Evolutionary conservation across 2,888 invertebrate genomes (phyloP).

Genomic region (Acanthosepion esculentum): DNA sequence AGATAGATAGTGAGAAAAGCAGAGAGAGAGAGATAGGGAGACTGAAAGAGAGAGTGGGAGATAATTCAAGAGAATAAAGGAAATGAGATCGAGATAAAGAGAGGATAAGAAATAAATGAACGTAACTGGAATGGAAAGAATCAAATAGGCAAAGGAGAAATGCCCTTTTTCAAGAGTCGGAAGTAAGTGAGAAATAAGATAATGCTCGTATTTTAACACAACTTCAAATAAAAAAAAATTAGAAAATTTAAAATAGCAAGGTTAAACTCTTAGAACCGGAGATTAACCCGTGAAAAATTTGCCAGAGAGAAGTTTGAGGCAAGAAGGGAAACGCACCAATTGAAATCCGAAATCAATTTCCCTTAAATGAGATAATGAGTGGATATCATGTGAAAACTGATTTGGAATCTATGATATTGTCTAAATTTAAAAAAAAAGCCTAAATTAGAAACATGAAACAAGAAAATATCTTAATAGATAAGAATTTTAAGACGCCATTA

Average conservation of each 20-base stretch:
- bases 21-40: not conserved
- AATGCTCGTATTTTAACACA: not conserved
- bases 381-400: not conserved
- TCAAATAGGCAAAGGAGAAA: not conserved
- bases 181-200: not conserved
- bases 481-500: not conserved
- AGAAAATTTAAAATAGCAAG: not conserved
- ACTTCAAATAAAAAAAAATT: not conserved
- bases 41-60: not conserved
- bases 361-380: not conserved
- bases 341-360: not conserved
- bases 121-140: too few species aligned
- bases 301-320: not conserved
- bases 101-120: too few species aligned
- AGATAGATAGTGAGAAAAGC: too few species aligned
- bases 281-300: too few species aligned
- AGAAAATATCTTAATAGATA: slow-evolving; percentile 15
- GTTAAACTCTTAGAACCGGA: not conserved
- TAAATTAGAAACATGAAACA: not conserved
- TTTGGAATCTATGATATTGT: not conserved
- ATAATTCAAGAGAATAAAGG: too few species aligned
- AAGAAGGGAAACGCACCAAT: not conserved
- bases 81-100: too few species aligned
- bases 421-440: not conserved
- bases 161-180: not conserved